Percentiles rank a stretch among this genome's conserved stretches.
Evolutionary conservation across 2,888 invertebrate species (phyloP).

Genomic region (Nemotelus nigrinus): DNA sequence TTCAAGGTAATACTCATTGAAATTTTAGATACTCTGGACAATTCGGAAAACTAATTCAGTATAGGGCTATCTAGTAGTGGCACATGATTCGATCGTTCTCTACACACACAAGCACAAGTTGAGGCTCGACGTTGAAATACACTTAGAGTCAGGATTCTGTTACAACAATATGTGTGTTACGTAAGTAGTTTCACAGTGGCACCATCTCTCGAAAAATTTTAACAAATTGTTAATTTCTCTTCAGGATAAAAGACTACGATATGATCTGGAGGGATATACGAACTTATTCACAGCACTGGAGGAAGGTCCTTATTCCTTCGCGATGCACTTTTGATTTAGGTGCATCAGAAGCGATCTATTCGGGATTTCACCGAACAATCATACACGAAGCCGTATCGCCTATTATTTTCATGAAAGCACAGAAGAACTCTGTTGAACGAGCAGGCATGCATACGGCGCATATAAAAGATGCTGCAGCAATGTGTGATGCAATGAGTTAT

Average conservation of each 20-base stretch:
- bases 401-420: conserved; percentile 84
- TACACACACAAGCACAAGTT: conserved; percentile 78
- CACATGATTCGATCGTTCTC: conserved; percentile 72
- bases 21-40: conserved; percentile 35
- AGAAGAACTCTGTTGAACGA: conserved; percentile 84
- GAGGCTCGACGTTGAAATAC: conserved; percentile 67
- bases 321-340: conserved; percentile 77
- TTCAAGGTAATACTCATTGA: conserved; percentile 68
- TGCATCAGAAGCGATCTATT: conserved; percentile 76
- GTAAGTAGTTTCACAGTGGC: conserved; percentile 63
- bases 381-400: conserved; percentile 77
- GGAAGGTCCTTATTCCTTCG: conserved; percentile 74
- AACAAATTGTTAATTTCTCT: conserved; percentile 49
- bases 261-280: conserved; percentile 77
- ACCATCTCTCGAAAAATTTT: background rate
- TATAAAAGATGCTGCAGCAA: conserved; percentile 86
- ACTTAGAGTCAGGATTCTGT: conserved; percentile 70
- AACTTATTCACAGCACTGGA: conserved; percentile 72
- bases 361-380: conserved; percentile 69
- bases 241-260: conserved; percentile 75
- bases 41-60: conserved; percentile 47
- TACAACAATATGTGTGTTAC: conserved; percentile 71
- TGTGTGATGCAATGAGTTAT: conserved; percentile 85
- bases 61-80: conserved; percentile 77
- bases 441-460: conserved; percentile 87